Conservation (phyloP, 2,797 vertebrate species). For the Myotis daubentonii region DNA sequence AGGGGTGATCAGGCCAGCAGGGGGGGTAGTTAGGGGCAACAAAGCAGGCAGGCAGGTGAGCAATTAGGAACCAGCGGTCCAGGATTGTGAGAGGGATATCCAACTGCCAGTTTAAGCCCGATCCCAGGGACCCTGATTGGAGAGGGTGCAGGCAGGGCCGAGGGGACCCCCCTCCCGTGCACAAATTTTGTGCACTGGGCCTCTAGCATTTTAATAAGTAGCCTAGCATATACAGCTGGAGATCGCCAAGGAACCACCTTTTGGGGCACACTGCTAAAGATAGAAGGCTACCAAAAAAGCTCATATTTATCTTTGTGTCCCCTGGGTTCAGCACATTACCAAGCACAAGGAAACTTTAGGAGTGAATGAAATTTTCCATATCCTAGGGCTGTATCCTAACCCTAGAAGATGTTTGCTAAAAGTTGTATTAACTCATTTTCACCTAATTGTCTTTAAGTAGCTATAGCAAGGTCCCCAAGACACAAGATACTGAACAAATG, state of each 20-base stretch:
- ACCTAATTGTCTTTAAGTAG: neutral
- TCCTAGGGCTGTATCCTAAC: neutral
- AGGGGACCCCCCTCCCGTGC: no score
- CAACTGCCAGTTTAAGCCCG: no score
- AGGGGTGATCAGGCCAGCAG: no score
- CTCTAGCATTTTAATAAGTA: neutral
- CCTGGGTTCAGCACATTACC: neutral
- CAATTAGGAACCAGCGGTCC: no score
- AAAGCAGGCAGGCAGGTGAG: no score
- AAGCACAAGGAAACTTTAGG: neutral
- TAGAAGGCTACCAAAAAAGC: neutral
- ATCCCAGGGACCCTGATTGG: no score
- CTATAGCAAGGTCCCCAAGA: neutral
- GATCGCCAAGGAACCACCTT: neutral
- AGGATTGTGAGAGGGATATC: no score
- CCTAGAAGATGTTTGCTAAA: neutral
- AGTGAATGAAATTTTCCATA: neutral
- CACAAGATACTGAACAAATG: neutral
- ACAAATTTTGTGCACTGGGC: no score
- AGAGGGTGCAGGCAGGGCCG: no score
- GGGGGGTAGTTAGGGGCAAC: no score
- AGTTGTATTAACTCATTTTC: neutral
- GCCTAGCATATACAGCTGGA: neutral
- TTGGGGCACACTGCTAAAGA: neutral
- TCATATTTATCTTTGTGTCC: neutral